Evolutionary conservation across 1,140 invertebrate species (phyloP), one percentile per base, ranked within the genome.

Genomic region (Dendroctonus ponderosae): DNA sequence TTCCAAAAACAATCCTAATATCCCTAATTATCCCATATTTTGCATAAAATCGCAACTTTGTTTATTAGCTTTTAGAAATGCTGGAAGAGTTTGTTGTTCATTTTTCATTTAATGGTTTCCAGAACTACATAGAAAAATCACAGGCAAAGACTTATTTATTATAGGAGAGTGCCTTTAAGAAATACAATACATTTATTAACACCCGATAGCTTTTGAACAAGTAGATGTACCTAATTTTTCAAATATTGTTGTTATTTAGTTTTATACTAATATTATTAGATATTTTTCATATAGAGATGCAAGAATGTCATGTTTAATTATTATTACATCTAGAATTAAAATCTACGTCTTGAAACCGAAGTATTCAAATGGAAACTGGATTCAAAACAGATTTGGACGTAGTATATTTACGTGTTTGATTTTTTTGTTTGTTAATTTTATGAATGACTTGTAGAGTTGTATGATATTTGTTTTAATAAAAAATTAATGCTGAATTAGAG

Each of bases 221-320:
- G 37, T 46, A 56, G 62, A 57, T 58, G 41, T 65, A 56, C 14
- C 52, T 58, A 44, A 56, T 63, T 63, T 38, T 63, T 44, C 38
- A 39, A 40, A 56, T 56, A 52, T 9, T 26, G 38, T 64, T 66
- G 63, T 66, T 66, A 66, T 66, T 66, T 66, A 66, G 57, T 66
- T 66, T 60, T 66, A 14, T 50, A 37, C 44, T 58, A 63, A 46
- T 41, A 52, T 52, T 14, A 44, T 58, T 58, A 44, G 12, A 58
- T 58, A 43, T 42, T 58, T 58, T 44, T 15, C 15, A 40, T 43
- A 42, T 44, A 58, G 38, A 37, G n/a, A 52, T 15, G 26, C 26
- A 52, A 15, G 26, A 14, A 9, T 12, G n/a, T 48, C 15, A 12
- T 9, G 4, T 46, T 46, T 46, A 46, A 11, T 46, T 46, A 11